phyloP scores from a whole-genome alignment of 2,888 invertebrate genomes.

The Zonitis immaculata region DNA sequence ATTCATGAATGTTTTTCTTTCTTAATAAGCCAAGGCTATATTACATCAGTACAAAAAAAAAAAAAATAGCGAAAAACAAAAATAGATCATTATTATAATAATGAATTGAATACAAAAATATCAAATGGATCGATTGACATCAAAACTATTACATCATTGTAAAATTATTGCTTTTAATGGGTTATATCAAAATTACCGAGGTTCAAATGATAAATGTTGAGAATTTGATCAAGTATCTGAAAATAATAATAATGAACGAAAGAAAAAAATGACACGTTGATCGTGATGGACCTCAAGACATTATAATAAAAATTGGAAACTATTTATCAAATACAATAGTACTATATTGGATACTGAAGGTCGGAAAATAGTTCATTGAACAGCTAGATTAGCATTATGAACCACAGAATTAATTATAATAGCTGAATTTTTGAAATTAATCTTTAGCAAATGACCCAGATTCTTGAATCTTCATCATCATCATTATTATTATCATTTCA shows the following conservation, averaged over 20 bases:
- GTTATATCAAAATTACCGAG: background rate
- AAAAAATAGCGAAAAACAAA: background rate
- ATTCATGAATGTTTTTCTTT: background rate
- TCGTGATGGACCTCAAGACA: background rate
- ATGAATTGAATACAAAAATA: no score
- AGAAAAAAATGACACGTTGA: background rate
- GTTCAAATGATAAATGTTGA: conserved; percentile 1
- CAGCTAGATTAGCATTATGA: no score
- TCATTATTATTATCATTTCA: no score
- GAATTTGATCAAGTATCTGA: no score
- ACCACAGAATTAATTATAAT: no score
- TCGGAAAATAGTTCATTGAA: background rate
- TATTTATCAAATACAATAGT: background rate
- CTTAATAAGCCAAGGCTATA: conserved; percentile 2
- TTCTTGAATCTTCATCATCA: conserved; percentile 1
- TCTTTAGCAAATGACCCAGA: background rate
- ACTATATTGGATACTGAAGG: background rate
- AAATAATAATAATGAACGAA: background rate
- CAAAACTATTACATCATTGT: background rate
- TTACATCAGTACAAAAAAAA: background rate
- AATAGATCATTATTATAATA: background rate
- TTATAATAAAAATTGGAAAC: background rate
- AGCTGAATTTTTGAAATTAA: no score
- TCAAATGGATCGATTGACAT: background rate
- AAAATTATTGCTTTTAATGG: background rate